phyloP scores from a whole-genome alignment of 2,888 invertebrate species.

The Clanis bilineata region DNA sequence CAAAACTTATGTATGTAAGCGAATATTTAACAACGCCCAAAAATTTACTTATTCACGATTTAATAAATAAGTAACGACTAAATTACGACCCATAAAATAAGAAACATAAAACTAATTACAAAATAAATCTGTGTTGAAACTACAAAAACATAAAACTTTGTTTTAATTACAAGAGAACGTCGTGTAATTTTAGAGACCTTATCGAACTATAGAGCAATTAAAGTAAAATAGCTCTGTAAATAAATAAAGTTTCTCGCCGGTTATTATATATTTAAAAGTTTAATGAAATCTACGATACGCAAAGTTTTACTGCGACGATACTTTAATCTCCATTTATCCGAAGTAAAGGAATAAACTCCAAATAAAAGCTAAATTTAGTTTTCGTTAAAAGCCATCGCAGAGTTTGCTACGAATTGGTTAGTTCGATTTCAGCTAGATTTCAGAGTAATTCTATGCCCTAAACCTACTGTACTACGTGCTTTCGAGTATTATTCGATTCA shows the following conservation, averaged over 20 bases:
- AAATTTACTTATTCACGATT: too few relatives aligned
- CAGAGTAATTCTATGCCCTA: constrained; percentile 45
- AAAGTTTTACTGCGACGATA: constrained; percentile 12
- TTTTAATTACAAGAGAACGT: neutral
- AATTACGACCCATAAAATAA: neutral
- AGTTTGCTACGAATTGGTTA: constrained; percentile 60
- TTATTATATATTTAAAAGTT: constrained; percentile 3
- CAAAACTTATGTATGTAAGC: too few relatives aligned
- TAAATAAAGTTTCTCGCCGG: neutral
- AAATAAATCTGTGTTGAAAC: neutral
- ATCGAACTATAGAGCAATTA: neutral
- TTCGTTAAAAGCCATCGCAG: constrained; percentile 51
- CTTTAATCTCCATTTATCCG: constrained; percentile 9
- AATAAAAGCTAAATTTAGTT: constrained; percentile 49
- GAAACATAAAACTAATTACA: neutral
- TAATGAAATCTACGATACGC: constrained; percentile 5
- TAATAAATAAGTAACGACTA: too few relatives aligned
- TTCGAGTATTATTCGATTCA: constrained; percentile 19
- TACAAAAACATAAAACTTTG: neutral
- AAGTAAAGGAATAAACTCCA: constrained; percentile 10
- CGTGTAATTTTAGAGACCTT: neutral
- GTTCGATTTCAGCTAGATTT: constrained; percentile 59
- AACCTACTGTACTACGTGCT: constrained; percentile 35
- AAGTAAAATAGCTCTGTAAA: neutral
- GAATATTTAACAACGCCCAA: too few relatives aligned